Conservation (phyloP, 2,888 invertebrate genomes). For the Mesorhabditis belari region DNA sequence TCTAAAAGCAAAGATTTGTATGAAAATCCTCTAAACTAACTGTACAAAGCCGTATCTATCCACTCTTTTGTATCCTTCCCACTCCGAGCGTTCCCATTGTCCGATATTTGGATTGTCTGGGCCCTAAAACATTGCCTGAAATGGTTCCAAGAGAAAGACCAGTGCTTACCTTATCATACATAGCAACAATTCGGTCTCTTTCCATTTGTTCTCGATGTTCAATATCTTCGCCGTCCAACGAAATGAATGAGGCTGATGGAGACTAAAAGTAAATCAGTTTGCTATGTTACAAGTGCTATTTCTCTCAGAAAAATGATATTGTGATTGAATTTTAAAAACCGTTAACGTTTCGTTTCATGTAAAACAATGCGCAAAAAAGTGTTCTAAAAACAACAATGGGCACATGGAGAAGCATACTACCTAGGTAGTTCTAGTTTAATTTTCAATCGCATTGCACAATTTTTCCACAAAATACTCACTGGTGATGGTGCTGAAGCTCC, state of each 20-base stretch:
- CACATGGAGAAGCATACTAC: too few relatives aligned
- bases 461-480: too few relatives aligned
- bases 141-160: too few relatives aligned
- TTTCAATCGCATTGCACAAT: too few relatives aligned
- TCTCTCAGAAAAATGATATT: too few relatives aligned
- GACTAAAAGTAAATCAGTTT: not conserved
- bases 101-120: slow-evolving; percentile 86
- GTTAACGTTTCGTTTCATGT: too few relatives aligned
- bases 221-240: not conserved
- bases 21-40: slow-evolving; percentile 47
- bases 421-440: too few relatives aligned
- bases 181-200: not conserved
- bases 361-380: too few relatives aligned
- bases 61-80: slow-evolving; percentile 75
- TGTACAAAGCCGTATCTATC: slow-evolving; percentile 97
- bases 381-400: too few relatives aligned
- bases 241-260: not conserved
- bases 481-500: too few relatives aligned
- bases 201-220: not conserved
- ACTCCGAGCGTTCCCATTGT: slow-evolving; percentile 92
- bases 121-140: slow-evolving; percentile 64
- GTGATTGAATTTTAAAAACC: too few relatives aligned
- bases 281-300: too few relatives aligned
- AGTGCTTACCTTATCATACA: not conserved
- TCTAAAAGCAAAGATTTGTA: not conserved